A percentile compares a stretch with the other conserved stretches of the same genome.
phyloP scores from a whole-genome alignment of 1,140 invertebrate genomes.

The Leptinotarsa texana region DNA sequence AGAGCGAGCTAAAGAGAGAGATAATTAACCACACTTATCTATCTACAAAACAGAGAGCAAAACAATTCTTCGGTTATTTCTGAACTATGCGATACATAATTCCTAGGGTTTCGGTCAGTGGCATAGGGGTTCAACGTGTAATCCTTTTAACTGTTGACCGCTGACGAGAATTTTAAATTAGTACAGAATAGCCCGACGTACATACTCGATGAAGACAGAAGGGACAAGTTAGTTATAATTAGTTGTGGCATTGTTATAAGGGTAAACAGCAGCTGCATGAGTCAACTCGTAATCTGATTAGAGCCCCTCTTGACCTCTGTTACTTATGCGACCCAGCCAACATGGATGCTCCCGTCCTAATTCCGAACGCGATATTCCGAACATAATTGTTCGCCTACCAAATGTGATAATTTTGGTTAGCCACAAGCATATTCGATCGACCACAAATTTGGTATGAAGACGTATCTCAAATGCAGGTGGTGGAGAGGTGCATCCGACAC shows the following conservation, averaged over 20 bases:
- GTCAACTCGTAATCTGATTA: slow-evolving; percentile 28
- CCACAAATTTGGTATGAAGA: too few species aligned
- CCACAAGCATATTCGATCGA: too few species aligned
- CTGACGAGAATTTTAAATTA: slow-evolving; percentile 11
- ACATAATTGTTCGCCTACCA: too few species aligned
- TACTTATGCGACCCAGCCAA: background rate
- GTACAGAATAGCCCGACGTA: background rate
- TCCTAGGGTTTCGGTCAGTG: background rate
- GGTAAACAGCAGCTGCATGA: slow-evolving; percentile 29
- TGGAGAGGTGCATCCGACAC: too few species aligned
- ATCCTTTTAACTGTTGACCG: slow-evolving; percentile 3
- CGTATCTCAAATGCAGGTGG: too few species aligned
- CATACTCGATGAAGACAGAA: background rate
- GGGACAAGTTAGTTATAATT: slow-evolving; percentile 11
- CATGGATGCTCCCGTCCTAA: background rate
- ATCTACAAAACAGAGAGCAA: too few species aligned
- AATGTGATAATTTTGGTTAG: too few species aligned
- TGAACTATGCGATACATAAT: background rate
- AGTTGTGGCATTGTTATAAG: slow-evolving; percentile 21
- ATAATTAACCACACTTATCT: too few species aligned
- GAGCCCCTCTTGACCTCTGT: slow-evolving; percentile 19
- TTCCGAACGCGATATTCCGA: background rate
- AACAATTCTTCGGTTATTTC: background rate
- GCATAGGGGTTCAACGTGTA: slow-evolving; percentile 1
- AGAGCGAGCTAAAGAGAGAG: too few species aligned